A percentile compares a stretch with the other conserved stretches of the same genome.
These are phyloP conservation scores for Hyposoter dolosus DNA, from an alignment of 2,888 invertebrate genomes.

Conservation along the genomic window DNA sequence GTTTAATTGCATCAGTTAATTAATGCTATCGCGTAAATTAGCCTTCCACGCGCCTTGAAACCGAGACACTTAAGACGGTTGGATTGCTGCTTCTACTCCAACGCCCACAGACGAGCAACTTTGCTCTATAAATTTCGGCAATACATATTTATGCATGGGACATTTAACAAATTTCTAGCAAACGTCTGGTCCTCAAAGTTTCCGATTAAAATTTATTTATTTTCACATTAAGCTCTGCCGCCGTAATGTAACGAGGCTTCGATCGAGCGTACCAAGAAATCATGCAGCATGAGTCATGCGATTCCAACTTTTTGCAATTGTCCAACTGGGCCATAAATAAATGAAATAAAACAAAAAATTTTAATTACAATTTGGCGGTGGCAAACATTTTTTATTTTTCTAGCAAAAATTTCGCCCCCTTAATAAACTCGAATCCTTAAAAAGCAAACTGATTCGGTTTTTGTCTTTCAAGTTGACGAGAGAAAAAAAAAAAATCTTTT, in stretches of 20 bases:
- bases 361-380: no score
- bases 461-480: neutral
- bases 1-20: constrained; percentile 69
- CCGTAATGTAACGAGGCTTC: no score
- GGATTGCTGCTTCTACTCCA: constrained; percentile 37
- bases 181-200: constrained; percentile 8
- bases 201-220: constrained; percentile 6
- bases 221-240: neutral
- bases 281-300: no score
- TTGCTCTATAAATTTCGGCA: constrained; percentile 62
- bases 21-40: constrained; percentile 69
- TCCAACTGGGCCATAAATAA: no score
- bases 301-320: no score
- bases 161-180: constrained; percentile 13
- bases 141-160: constrained; percentile 31
- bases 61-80: constrained; percentile 64
- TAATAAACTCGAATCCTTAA: neutral
- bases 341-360: no score
- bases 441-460: neutral
- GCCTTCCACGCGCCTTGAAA: constrained; percentile 59
- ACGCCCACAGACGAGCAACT: constrained; percentile 53
- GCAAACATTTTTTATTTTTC: no score
- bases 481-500: neutral
- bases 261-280: no score
- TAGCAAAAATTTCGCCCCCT: no score